Conservation (phyloP, 2,113 vertebrate species). For the Notarius lentiginosus region DNA sequence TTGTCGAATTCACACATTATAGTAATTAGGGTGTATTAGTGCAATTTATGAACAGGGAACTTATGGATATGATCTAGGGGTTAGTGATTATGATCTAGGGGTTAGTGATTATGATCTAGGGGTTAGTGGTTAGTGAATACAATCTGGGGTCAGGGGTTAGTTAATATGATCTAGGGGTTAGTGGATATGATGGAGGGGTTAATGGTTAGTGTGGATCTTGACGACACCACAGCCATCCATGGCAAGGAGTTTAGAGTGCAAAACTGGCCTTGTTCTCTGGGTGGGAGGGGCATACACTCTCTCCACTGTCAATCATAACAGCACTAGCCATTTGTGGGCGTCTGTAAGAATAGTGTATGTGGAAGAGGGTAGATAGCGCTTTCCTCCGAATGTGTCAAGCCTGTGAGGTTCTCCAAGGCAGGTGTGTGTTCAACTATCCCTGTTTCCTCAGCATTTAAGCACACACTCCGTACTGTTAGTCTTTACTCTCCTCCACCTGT, state of each 20-base stretch:
- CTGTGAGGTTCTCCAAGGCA: neutral
- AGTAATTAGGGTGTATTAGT: neutral
- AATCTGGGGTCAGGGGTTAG: neutral
- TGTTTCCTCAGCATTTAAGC: neutral
- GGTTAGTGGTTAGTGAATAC: neutral
- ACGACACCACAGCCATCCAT: neutral
- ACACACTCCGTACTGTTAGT: neutral
- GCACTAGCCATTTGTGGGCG: neutral
- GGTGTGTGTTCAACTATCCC: neutral
- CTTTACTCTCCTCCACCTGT: neutral
- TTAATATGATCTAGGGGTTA: neutral
- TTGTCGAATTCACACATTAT: neutral
- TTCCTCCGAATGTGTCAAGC: neutral
- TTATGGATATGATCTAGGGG: neutral
- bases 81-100: neutral
- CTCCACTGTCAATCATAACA: neutral
- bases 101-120: neutral
- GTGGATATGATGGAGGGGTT: neutral
- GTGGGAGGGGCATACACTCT: neutral
- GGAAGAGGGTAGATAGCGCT: neutral
- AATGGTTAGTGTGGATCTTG: neutral
- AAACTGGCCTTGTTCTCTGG: neutral
- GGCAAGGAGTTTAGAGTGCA: neutral
- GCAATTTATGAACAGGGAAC: neutral
- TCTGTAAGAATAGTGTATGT: neutral